Base-by-base conservation (phyloP, 1,140 invertebrate species). In the Leptinotarsa lineolata region DNA sequence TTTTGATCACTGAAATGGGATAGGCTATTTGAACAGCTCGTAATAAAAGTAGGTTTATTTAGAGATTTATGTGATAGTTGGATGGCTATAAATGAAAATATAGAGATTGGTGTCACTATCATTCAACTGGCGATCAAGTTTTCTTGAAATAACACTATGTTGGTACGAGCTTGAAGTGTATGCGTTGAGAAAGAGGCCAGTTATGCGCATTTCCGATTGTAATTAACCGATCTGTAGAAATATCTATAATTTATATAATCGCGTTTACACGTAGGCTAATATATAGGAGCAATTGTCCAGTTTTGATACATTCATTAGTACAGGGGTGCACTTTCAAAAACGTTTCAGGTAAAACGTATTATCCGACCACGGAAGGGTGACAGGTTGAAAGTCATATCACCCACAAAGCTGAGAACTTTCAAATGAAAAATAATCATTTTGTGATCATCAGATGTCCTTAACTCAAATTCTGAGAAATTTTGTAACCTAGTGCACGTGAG, bases 21-120 rank as follows among this genome's bases (percentile, higher is more conserved):
- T 45, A 45, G 45, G 18, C 44, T 68, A 45, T 68, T 68, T 68
- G 67, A 54, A 68, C 18, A 68, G 48, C 67, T 68, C 39, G 67
- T 54, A 68, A 68, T 68, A 68, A 68, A 68, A 48, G 67, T 68
- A 68, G 67, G 46, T 68, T 68, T 68, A 68, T 68, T 68, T 16
- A 24, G 67, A 48, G 67, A 68, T 68, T 68, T 68, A 68, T 68
- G 67, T 15, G 67, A 58, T 48, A 68, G 67, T 58, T 68, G 46
- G 67, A 68, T 68, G n/a, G 67, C 22, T 18, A 68, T 58, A 68
- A 68, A 68, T 68, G 67, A 68, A 68, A 68, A 68, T 68, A 16
- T 18, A 58, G 20, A 58, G 67, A 30, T 16, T 21, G 44, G 24
- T 21, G 20, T 20, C 3, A 58, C 24, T 46, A 68, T 67, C 24